Evolutionary conservation across 2,113 vertebrate genomes (phyloP), one percentile per base, ranked within the genome.

Genomic region (Lepus timidus): DNA sequence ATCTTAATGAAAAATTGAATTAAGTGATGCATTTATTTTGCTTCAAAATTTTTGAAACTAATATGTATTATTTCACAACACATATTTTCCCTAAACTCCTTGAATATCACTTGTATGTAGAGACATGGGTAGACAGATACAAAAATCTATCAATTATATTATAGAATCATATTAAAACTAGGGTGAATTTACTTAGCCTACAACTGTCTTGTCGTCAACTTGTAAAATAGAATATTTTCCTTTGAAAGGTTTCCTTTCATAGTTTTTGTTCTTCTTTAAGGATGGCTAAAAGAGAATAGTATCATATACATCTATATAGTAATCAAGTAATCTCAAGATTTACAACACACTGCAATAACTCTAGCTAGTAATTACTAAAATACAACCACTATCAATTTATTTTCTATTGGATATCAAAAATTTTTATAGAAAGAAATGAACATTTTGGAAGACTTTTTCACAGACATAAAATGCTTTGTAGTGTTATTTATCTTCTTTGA

Each of bases 401-500:
- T 78, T 64, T 39, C 76, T 51, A 4, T 12, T 58, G 1, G 44
- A 83, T 85, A 67, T 44, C 11, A 87, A 36, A 39, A 44, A 36
- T 0, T 62, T 91, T 29, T 33, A 75, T 65, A 36, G 58, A 36
- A 36, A 7, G 51, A 92, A 97, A 88, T 19, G 4, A 9, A 44
- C 55, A 80, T 85, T 78, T 90, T 85, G 49, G 29, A 80, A 25
- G 25, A 58, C 19, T 6, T 2, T 87, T 68, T 29, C 4, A 51
- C 9, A 20, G 22, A 75, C 1, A 70, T 74, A 82, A 91, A 62
- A 70, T 29, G 76, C 1, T 39, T 1, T 22, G 4, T 33, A 33
- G 1, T 62, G 17, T 95, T 93, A 8, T 20, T 89, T 82, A 93
- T 95, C 23, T 78, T 33, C 33, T 88, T 10, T 61, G 92, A 81